phyloP scores from a whole-genome alignment of 2,113 vertebrate genomes.

The Plestiodon gilberti region DNA sequence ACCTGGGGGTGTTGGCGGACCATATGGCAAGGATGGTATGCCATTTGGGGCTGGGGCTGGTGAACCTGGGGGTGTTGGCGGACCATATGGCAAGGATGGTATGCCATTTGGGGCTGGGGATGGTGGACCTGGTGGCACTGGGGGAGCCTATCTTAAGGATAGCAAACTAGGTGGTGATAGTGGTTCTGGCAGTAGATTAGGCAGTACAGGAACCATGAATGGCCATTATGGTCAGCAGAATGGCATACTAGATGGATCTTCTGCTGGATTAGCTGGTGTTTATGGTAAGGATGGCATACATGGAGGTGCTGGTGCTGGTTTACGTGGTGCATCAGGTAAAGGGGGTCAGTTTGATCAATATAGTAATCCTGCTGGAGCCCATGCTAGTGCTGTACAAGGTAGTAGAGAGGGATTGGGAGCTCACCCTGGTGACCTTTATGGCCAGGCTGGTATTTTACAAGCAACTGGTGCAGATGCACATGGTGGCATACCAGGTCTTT shows the following conservation, averaged over 20 bases:
- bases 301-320: background rate
- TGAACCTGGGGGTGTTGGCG: background rate
- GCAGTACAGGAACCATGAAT: background rate
- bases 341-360: slow-evolving; percentile 13
- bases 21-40: background rate
- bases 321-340: rapidly evolving
- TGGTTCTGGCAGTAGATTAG: background rate
- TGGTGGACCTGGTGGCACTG: background rate
- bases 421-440: background rate
- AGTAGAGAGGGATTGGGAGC: background rate
- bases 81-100: background rate
- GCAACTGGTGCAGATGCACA: background rate
- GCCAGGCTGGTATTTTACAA: background rate
- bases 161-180: background rate
- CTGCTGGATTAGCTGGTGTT: background rate
- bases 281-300: background rate
- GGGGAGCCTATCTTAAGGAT: background rate
- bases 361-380: background rate
- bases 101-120: background rate
- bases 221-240: background rate
- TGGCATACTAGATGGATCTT: background rate
- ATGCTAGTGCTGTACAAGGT: background rate
- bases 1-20: background rate
- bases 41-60: background rate
- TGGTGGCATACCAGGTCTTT: background rate